Conservation (phyloP, 1,140 invertebrate species). For the Pseudachorutes palmiensis region DNA sequence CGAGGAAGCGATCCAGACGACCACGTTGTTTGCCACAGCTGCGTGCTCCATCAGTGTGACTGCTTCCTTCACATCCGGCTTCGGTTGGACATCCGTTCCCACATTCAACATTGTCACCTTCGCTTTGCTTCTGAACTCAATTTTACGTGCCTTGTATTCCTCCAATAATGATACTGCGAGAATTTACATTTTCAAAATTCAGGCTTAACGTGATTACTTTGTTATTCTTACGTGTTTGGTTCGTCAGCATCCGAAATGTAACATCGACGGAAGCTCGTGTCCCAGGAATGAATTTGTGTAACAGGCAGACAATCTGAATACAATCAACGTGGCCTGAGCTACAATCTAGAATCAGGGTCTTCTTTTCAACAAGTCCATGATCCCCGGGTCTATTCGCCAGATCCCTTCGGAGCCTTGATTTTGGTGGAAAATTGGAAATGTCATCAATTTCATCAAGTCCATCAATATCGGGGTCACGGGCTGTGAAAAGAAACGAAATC, state of each 20-base stretch:
- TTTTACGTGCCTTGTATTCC: background rate
- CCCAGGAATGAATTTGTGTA: background rate
- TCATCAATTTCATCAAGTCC: background rate
- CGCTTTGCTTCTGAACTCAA: background rate
- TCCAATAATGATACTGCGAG: slow-evolving; percentile 6
- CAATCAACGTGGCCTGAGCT: background rate
- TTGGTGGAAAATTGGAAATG: background rate
- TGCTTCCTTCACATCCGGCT: background rate
- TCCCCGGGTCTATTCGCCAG: background rate
- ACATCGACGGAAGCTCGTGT: background rate
- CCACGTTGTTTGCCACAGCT: background rate
- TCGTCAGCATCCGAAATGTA: background rate
- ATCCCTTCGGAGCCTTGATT: background rate
- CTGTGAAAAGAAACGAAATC: background rate
- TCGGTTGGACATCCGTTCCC: background rate
- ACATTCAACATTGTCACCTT: slow-evolving; percentile 2
- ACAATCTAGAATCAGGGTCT: slow-evolving; percentile 2
- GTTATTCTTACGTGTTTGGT: background rate
- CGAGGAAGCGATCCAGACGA: background rate
- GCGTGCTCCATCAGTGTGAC: background rate
- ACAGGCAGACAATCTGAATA: slow-evolving; percentile 13
- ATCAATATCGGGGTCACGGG: slow-evolving; percentile 8
- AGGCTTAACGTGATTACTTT: background rate
- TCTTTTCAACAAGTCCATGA: background rate
- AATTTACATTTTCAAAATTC: background rate